These are phyloP conservation scores for Julus scanicus DNA, from an alignment of 2,888 invertebrate species.

Conservation along the genomic window DNA sequence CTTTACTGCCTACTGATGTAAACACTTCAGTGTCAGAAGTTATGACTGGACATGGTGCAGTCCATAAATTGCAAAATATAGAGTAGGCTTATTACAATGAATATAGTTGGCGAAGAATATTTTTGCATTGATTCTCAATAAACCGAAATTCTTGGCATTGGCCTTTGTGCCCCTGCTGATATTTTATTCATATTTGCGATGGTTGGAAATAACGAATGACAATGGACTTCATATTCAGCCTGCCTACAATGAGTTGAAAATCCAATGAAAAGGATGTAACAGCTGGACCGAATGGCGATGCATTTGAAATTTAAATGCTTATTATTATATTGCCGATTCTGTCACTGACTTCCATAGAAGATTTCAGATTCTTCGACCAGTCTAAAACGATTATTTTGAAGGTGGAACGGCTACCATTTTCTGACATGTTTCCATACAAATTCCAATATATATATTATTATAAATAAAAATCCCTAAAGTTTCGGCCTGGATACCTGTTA, in stretches of 20 bases:
- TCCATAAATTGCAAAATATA: slow-evolving; percentile 9
- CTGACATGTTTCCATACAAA: background rate
- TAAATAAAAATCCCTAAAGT: background rate
- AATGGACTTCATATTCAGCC: slow-evolving; percentile 4
- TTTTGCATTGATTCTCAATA: slow-evolving; percentile 26
- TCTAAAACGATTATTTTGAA: background rate
- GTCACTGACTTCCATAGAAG: background rate
- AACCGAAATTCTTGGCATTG: slow-evolving; percentile 32
- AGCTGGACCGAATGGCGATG: slow-evolving; percentile 30
- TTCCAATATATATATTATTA: background rate
- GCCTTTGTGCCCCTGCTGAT: slow-evolving; percentile 27
- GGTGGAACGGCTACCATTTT: background rate
- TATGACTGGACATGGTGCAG: background rate
- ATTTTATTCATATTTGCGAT: slow-evolving; percentile 38
- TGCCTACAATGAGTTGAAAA: background rate
- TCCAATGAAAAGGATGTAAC: slow-evolving; percentile 16
- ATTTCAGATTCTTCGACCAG: background rate
- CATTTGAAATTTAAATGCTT: slow-evolving; percentile 37
- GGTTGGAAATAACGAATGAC: slow-evolving; percentile 39
- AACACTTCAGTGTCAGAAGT: background rate
- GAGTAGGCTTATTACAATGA: slow-evolving; percentile 4
- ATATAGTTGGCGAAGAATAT: background rate
- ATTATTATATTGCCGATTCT: background rate
- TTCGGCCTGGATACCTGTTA: background rate
- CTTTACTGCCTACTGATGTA: background rate